Evolutionary conservation across 2,797 vertebrate species (phyloP).

Genomic region (Salmo trutta): DNA sequence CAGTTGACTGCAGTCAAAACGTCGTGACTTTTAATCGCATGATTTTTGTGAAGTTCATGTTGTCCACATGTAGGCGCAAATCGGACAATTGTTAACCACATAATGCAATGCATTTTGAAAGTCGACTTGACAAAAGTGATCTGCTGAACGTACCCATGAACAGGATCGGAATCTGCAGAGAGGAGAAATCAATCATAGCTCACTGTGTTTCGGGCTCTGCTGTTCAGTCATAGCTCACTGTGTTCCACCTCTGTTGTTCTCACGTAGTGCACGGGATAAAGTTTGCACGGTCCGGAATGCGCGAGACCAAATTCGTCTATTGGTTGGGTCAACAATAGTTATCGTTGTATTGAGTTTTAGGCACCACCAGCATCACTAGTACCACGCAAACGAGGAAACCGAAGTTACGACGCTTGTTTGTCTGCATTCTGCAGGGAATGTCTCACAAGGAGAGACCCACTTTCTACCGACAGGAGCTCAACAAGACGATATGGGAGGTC

Average conservation of each 20-base stretch:
- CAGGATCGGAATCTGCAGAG: conserved; percentile 24
- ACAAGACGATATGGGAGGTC: conserved; percentile 96
- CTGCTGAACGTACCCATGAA: not conserved
- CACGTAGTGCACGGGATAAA: not conserved
- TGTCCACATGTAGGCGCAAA: too few relatives aligned
- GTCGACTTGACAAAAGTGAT: too few relatives aligned
- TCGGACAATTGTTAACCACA: too few relatives aligned
- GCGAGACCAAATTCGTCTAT: not conserved
- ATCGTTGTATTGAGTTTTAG: conserved; percentile 20
- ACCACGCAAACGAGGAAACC: conserved; percentile 38
- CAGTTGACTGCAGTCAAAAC: too few relatives aligned
- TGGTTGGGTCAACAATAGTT: not conserved
- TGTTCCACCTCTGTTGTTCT: not conserved
- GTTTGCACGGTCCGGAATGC: conserved; percentile 10
- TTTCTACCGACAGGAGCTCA: conserved; percentile 94
- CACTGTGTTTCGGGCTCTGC: not conserved
- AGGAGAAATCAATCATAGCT: conserved; percentile 8
- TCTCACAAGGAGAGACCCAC: conserved; percentile 83
- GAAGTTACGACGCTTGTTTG: conserved; percentile 72
- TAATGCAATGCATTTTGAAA: too few relatives aligned
- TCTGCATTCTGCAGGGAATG: conserved; percentile 77
- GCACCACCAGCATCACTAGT: conserved; percentile 19
- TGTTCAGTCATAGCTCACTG: not conserved
- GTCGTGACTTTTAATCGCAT: too few relatives aligned
- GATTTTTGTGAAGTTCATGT: too few relatives aligned